Percentiles rank a stretch among this genome's conserved stretches.
These are phyloP conservation scores for Eunapius fragilis DNA, from an alignment of 37 sponge, comb jelly and placozoan genomes.

Conservation along the genomic window DNA sequence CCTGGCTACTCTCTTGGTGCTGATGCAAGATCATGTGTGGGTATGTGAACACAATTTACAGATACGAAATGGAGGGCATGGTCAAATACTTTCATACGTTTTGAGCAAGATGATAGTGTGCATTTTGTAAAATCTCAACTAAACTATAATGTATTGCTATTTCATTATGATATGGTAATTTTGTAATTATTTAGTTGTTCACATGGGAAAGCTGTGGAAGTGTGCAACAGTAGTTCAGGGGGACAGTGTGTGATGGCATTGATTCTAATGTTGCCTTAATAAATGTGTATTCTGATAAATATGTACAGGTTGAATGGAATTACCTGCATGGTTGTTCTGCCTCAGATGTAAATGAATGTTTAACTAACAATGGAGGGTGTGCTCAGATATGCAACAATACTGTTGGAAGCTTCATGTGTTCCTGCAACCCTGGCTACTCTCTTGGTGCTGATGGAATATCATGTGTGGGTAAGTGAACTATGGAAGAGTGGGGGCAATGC, in stretches of 20 bases:
- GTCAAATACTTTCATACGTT: neutral
- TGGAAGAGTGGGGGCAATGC: conserved; percentile 26
- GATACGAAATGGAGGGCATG: neutral
- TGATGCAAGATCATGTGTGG: conserved; percentile 3
- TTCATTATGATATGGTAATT: neutral
- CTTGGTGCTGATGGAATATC: conserved; percentile 13
- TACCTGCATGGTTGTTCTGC: neutral
- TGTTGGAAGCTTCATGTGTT: conserved; percentile 15
- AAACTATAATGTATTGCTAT: neutral
- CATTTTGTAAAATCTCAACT: neutral
- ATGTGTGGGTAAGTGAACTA: conserved; percentile 1
- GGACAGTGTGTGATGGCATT: conserved; percentile 50
- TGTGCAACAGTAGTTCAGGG: conserved; percentile 33
- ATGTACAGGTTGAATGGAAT: neutral
- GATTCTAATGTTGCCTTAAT: conserved; percentile 37
- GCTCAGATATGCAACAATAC: conserved; percentile 17
- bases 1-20: conserved; percentile 25
- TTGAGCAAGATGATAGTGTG: neutral
- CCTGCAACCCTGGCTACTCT: conserved; percentile 18
- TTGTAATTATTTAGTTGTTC: neutral
- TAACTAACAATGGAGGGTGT: conserved; percentile 19
- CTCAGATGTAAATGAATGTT: conserved; percentile 31
- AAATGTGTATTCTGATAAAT: neutral
- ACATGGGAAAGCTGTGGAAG: conserved; percentile 5
- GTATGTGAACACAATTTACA: neutral